Evolutionary conservation across 2,113 vertebrate species (phyloP).

Genomic region (Nothocercus julius): DNA sequence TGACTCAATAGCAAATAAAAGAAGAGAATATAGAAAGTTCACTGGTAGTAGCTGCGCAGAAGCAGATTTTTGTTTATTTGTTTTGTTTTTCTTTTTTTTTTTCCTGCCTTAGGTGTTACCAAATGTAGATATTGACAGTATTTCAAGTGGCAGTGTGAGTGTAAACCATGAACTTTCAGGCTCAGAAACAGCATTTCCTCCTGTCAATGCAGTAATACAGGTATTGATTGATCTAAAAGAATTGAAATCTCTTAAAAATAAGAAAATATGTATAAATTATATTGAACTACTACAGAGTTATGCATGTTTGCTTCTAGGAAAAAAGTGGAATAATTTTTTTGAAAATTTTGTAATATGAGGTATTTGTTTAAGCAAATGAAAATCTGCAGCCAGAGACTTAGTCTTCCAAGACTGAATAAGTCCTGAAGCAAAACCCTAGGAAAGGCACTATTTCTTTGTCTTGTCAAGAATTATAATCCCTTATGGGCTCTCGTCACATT

Average conservation of each 20-base stretch:
- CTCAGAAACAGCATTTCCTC: conserved; percentile 3
- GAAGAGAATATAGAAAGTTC: not conserved
- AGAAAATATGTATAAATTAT: not conserved
- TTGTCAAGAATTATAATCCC: not conserved
- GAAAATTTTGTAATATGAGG: not conserved
- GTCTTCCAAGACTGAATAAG: not conserved
- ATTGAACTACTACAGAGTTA: not conserved
- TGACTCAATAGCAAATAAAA: not conserved
- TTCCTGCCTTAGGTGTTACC: conserved; percentile 80
- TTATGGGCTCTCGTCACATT: not conserved
- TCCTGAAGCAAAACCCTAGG: not conserved
- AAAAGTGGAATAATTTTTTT: not conserved
- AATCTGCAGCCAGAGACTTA: not conserved
- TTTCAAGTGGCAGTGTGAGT: conserved; percentile 58
- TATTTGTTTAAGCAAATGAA: conserved; percentile 6
- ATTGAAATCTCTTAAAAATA: not conserved
- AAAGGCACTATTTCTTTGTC: not conserved
- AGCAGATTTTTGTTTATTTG: not conserved
- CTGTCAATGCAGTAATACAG: conserved; percentile 68
- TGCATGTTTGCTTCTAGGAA: not conserved
- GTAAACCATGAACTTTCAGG: not conserved
- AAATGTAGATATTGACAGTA: conserved; percentile 83
- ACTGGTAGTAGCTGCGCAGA: not conserved
- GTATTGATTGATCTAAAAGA: conserved; percentile 63
- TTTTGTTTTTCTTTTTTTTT: not conserved